Evolutionary conservation across 2,888 invertebrate genomes (phyloP).

Genomic region (Tenthredo scrophulariae): DNA sequence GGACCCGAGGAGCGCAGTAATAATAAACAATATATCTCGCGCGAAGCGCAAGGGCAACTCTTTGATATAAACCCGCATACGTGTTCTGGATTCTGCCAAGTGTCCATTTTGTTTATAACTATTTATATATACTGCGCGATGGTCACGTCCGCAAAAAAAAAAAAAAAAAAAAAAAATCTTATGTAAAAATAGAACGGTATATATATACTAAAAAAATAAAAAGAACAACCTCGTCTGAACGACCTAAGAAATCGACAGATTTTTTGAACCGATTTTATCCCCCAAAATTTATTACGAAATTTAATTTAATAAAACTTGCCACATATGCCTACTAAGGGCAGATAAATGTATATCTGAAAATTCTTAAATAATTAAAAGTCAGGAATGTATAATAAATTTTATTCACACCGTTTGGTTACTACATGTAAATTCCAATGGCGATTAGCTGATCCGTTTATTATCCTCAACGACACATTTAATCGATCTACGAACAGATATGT

Average conservation of each 20-base stretch:
- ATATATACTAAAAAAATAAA: background rate
- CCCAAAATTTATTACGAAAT: background rate
- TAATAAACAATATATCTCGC: constrained; percentile 28
- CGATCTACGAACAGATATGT: background rate
- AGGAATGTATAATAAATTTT: background rate
- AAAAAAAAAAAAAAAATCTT: background rate
- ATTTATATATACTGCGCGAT: background rate
- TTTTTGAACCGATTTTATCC: background rate
- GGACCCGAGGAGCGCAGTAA: constrained; percentile 9
- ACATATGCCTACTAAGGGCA: background rate
- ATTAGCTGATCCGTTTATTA: background rate
- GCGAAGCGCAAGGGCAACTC: constrained; percentile 38
- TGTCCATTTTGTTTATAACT: constrained; percentile 37
- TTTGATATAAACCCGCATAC: constrained; percentile 43
- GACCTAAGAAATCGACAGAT: too few relatives aligned
- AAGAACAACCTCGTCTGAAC: background rate
- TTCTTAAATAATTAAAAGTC: background rate
- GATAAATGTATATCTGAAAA: background rate
- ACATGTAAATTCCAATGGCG: background rate
- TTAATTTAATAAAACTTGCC: background rate
- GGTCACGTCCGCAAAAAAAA: background rate
- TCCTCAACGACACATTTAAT: background rate
- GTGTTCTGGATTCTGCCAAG: constrained; percentile 47
- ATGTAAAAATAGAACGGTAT: background rate
- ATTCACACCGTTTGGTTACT: background rate